Evolutionary conservation across 2,888 invertebrate species (phyloP).

Genomic region (Cremastinae sp.): DNA sequence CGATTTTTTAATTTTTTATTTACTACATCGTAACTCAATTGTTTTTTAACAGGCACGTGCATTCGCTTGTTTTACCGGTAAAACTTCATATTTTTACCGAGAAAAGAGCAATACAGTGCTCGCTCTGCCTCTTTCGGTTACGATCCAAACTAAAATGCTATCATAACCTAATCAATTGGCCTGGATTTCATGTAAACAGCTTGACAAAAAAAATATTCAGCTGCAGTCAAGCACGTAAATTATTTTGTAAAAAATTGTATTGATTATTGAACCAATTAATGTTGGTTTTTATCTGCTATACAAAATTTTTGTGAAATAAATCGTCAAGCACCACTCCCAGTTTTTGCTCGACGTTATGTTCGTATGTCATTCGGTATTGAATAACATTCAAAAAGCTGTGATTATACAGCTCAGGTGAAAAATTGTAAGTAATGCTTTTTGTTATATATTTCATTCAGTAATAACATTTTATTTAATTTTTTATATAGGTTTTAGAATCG

Average conservation of each 20-base stretch:
- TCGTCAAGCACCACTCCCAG: background rate
- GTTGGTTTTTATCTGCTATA: too few relatives aligned
- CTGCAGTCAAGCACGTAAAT: too few relatives aligned
- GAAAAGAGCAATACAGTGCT: background rate
- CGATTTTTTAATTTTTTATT: constrained; percentile 39
- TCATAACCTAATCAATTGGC: too few relatives aligned
- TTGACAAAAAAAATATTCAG: too few relatives aligned
- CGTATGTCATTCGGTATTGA: background rate
- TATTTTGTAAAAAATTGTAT: too few relatives aligned
- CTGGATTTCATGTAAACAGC: too few relatives aligned
- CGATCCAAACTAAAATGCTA: background rate
- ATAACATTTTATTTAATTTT: constrained; percentile 3
- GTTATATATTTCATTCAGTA: background rate
- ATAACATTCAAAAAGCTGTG: constrained; percentile 17
- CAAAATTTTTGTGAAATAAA: background rate
- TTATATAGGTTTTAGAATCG: background rate
- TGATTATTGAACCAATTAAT: too few relatives aligned
- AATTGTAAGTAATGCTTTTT: background rate
- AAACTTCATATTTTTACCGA: constrained; percentile 40
- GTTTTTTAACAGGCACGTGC: constrained; percentile 50
- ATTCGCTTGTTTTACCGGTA: constrained; percentile 54
- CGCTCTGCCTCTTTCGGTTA: constrained; percentile 4
- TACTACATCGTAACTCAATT: constrained; percentile 42
- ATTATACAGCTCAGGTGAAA: background rate
- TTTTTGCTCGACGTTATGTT: constrained; percentile 13